A percentile compares a stretch with the other conserved stretches of the same genome.
Conservation (phyloP, 2,888 invertebrate genomes). For the Calliopum simillimum region DNA sequence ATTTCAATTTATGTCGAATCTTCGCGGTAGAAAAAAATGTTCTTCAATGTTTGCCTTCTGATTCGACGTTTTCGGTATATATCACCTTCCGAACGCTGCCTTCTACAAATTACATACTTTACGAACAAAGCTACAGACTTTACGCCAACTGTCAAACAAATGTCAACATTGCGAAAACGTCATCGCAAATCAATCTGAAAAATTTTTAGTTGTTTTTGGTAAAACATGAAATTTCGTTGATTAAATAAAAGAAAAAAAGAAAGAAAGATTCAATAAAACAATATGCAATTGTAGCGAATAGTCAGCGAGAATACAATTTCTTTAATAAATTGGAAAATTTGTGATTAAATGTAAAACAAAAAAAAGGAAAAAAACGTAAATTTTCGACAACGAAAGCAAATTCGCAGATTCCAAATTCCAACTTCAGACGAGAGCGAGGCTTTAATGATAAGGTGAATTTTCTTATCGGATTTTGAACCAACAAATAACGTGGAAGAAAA, state of each 20-base stretch:
- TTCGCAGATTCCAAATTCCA: slow-evolving; percentile 13
- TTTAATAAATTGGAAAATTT: not conserved
- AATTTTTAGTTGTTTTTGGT: slow-evolving; percentile 9
- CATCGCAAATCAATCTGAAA: slow-evolving; percentile 6
- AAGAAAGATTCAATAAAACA: not conserved
- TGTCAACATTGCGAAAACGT: not conserved
- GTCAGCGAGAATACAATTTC: not conserved
- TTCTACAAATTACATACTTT: no score
- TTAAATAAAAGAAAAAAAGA: not conserved
- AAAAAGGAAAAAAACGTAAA: no score
- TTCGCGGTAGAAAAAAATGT: no score
- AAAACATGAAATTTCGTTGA: not conserved
- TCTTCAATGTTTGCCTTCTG: no score
- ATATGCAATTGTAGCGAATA: no score
- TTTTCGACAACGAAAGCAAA: not conserved
- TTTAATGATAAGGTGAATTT: not conserved
- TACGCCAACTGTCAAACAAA: slow-evolving; percentile 3
- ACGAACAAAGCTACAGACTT: not conserved
- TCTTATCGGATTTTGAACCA: not conserved
- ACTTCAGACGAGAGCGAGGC: not conserved
- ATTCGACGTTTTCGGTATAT: no score
- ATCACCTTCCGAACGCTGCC: no score
- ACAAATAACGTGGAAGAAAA: not conserved
- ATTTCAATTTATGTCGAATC: no score
- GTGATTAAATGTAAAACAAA: not conserved